Evolutionary conservation across 2,888 invertebrate species (phyloP), one percentile per base, ranked within the genome.

Genomic region (Nemurella pictetii): DNA sequence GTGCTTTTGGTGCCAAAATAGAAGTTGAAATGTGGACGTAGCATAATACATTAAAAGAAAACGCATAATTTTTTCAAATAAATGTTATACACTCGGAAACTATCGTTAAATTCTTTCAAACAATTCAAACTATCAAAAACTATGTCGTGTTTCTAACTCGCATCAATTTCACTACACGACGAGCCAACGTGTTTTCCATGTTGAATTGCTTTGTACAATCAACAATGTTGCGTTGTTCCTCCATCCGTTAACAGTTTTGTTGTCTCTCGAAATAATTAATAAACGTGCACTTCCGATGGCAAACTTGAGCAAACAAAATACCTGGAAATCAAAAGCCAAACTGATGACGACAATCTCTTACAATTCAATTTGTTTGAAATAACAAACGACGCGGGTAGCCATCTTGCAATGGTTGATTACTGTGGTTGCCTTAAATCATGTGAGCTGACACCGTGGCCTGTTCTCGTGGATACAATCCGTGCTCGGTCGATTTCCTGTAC

Each of bases 381-480:
- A 2, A 7, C 55, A 20, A n/a, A 74, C 29, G 29, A 30, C n/a
- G 78, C 29, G 78, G 78, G 78, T 78, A 15, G 20, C 55, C 55
- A 55, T 55, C 20, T 20, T 55, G 55, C 2, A 15, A 55, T 55
- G 55, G 78, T 78, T 4, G 29, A 28, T 78, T 30, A 78, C 75
- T 30, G 78, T 30, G 5, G 29, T 78, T 78, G 78, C 78, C 78
- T 78, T 78, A 74, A 55, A 78, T 78, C 55, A 55, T 20, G 55
- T 32, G 55, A 20, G 12, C 20, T 12, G 55, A 15, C 15, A 20
- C 55, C 3, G 15, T 15, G 9, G 55, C 20, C 20, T 55, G 35
- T 7, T 4, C 35, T 35, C 5, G 35, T 35, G 5, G 12, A 35
- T 7, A 12, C 35, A n/a, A n/a, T n/a, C n/a, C n/a, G n/a, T n/a